Evolutionary conservation across 2,113 vertebrate genomes (phyloP).

Genomic region (Sebastes fasciatus): DNA sequence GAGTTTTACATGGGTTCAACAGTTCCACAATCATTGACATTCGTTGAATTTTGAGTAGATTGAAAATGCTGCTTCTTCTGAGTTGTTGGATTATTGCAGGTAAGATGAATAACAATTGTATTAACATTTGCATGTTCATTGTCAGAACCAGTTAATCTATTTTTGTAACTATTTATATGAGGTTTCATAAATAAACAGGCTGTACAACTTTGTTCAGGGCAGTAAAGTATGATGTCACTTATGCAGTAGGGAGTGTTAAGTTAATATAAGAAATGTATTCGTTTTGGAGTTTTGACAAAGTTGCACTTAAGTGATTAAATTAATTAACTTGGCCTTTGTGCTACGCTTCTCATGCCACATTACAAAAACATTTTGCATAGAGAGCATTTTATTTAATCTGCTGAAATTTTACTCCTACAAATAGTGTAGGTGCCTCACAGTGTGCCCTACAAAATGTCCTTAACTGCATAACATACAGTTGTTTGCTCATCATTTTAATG

Average conservation of each 20-base stretch:
- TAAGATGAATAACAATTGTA: neutral
- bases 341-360: neutral
- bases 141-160: too few relatives aligned
- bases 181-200: neutral
- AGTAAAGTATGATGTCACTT: neutral
- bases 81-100: slow-evolving; percentile 45
- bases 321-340: neutral
- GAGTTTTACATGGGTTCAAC: too few relatives aligned
- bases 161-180: neutral
- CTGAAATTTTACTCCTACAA: neutral
- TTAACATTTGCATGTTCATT: neutral
- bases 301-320: neutral
- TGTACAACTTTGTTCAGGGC: neutral
- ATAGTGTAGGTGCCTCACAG: neutral
- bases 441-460: neutral
- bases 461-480: neutral
- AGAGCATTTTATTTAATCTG: neutral
- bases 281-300: neutral
- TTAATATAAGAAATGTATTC: neutral
- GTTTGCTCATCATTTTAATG: neutral
- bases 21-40: neutral
- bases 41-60: accelerated
- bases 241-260: neutral
- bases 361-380: neutral
- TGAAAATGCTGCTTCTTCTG: slow-evolving; percentile 52